Conservation (phyloP, 2,113 vertebrate species). For the Arvicanthis niloticus region DNA sequence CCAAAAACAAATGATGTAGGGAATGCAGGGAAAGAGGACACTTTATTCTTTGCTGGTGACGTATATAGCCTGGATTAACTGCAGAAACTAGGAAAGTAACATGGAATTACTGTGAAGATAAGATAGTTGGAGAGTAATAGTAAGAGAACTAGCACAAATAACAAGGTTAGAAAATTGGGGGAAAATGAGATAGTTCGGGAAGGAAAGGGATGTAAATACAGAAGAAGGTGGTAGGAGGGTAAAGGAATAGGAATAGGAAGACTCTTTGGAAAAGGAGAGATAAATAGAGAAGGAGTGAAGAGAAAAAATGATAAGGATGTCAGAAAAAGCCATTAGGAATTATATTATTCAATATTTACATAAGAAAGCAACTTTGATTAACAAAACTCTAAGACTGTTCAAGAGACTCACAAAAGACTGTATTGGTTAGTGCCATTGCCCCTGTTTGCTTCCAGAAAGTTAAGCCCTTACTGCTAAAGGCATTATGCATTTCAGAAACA, state of each 20-base stretch:
- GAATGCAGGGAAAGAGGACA: background rate
- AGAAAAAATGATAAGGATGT: background rate
- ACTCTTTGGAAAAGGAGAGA: background rate
- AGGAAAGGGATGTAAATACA: background rate
- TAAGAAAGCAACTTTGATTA: background rate
- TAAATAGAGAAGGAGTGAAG: background rate
- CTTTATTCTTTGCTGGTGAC: background rate
- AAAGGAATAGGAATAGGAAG: background rate
- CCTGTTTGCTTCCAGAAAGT: background rate
- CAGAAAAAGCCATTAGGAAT: background rate
- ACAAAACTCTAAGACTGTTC: background rate
- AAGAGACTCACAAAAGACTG: background rate
- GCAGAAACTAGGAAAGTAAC: background rate
- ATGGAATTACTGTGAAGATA: no score
- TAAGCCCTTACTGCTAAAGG: background rate
- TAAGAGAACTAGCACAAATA: background rate
- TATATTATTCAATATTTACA: background rate
- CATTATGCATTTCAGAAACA: background rate
- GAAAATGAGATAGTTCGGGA: background rate
- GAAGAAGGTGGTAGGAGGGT: background rate
- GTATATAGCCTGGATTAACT: background rate
- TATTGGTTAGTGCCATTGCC: background rate
- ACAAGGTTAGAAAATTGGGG: background rate
- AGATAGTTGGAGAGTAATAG: background rate
- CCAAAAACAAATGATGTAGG: background rate